Evolutionary conservation across 53 echinoderm and acorn worm species (phyloP).

Genomic region (Paelopatides confundens): DNA sequence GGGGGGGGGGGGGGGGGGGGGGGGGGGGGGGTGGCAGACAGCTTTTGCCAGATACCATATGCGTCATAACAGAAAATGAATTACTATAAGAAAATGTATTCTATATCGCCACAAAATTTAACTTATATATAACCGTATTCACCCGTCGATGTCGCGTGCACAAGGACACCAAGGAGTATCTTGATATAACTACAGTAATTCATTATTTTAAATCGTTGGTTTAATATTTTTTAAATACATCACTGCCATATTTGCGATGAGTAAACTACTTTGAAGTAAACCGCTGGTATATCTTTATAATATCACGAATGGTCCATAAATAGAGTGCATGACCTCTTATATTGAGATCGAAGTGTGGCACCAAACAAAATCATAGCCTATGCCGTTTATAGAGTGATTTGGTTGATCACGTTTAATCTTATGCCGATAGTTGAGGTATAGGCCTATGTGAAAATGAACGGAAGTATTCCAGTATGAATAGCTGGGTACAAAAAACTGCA

Average conservation of each 20-base stretch:
- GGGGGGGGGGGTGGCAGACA: too few relatives aligned
- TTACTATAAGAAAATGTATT: too few relatives aligned
- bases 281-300: background rate
- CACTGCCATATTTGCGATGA: slow-evolving; percentile 10
- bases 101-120: too few relatives aligned
- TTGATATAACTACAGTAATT: too few relatives aligned
- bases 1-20: too few relatives aligned
- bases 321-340: background rate
- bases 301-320: background rate
- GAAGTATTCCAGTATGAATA: background rate
- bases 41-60: too few relatives aligned
- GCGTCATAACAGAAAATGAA: too few relatives aligned
- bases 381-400: background rate
- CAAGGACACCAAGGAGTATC: too few relatives aligned
- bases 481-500: background rate
- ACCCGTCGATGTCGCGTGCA: too few relatives aligned
- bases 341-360: too few relatives aligned
- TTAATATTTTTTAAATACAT: slow-evolving; percentile 16
- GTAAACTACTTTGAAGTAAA: slow-evolving; percentile 38
- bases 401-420: background rate
- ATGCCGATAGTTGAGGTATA: background rate
- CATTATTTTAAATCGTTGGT: background rate
- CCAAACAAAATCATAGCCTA: background rate
- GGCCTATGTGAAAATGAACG: background rate
- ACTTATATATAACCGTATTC: too few relatives aligned